A percentile compares a stretch with the other conserved stretches of the same genome.
phyloP scores from a whole-genome alignment of 2,113 vertebrate genomes.

The rabbit (Oryctolagus cuniculus) region mOryCun1.1 NC_091435.1:138157501-138158000 shows the following conservation, averaged over 20 bases:
- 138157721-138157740: neutral
- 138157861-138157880: neutral
- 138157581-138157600: neutral
- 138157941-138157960: conserved; percentile 7
- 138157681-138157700: neutral
- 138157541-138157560: neutral
- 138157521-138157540: neutral
- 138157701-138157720: neutral
- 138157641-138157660: neutral
- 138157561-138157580: neutral
- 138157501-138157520: neutral
- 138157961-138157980: conserved; percentile 19
- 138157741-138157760: neutral
- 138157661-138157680: neutral
- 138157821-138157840: neutral
- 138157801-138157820: neutral
- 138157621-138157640: neutral
- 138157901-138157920: neutral
- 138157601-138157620: neutral
- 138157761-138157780: neutral
- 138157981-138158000: neutral
- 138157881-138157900: neutral
- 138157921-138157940: neutral
- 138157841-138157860: neutral
- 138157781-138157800: neutral